Evolutionary conservation across 2,888 invertebrate genomes (phyloP).

Genomic region (Hypselothyrea guttata): DNA sequence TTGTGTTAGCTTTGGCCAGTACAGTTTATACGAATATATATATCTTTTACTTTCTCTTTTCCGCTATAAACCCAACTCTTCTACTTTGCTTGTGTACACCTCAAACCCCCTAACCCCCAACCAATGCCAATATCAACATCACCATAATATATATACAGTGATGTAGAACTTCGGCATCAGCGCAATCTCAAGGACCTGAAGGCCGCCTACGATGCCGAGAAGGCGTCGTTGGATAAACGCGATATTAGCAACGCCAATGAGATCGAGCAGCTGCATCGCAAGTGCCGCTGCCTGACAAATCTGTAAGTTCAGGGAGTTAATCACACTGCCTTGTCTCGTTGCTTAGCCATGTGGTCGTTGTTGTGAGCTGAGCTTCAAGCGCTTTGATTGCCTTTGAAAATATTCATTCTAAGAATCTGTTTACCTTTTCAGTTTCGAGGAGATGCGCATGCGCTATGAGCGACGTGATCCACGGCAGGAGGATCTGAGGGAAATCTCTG

Average conservation of each 20-base stretch:
- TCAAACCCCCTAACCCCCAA: constrained; percentile 28
- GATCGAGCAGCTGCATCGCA: constrained; percentile 84
- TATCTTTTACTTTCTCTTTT: constrained; percentile 51
- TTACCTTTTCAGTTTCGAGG: constrained; percentile 83
- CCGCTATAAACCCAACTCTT: constrained; percentile 36
- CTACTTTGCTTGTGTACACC: constrained; percentile 45
- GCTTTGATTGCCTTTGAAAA: background rate
- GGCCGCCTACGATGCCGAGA: constrained; percentile 81
- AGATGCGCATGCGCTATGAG: constrained; percentile 84
- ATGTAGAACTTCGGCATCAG: constrained; percentile 82
- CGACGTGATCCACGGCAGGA: constrained; percentile 84
- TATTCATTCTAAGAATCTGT: background rate
- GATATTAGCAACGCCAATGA: constrained; percentile 84
- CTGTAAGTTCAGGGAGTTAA: constrained; percentile 82
- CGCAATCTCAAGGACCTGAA: constrained; percentile 81
- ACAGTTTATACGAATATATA: constrained; percentile 23
- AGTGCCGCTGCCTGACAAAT: constrained; percentile 84
- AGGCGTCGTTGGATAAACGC: constrained; percentile 81
- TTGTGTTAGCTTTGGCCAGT: constrained; percentile 42
- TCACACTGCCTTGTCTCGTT: constrained; percentile 6
- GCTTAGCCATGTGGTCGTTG: constrained; percentile 63
- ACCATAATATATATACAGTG: constrained; percentile 78
- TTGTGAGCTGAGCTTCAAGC: constrained; percentile 23
- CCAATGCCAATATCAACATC: constrained; percentile 19
- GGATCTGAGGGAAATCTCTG: constrained; percentile 84